phyloP scores from a whole-genome alignment of 2,797 vertebrate species.

The Chaenodraco wilsoni region DNA sequence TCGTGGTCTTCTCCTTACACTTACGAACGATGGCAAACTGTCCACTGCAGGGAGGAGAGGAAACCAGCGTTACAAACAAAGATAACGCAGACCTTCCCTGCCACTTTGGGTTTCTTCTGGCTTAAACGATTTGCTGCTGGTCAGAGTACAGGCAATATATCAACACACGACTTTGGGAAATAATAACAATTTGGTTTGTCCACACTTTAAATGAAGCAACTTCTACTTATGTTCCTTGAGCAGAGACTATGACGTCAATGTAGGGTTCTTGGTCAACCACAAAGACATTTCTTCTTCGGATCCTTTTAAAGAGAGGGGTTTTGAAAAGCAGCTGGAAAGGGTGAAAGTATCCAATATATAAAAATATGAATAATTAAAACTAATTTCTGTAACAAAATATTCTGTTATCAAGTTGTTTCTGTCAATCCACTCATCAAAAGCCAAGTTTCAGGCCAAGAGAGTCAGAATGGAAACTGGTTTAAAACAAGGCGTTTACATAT shows the following conservation, averaged over 20 bases:
- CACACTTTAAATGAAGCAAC: too few relatives aligned
- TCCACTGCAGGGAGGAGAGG: conserved; percentile 79
- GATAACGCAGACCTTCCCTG: neutral
- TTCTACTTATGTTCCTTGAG: too few relatives aligned
- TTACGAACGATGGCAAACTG: conserved; percentile 98
- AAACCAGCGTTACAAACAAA: neutral
- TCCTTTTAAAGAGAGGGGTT: neutral
- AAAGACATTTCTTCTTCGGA: neutral
- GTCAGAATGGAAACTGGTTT: too few relatives aligned
- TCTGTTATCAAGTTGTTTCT: neutral
- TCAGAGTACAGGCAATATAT: too few relatives aligned
- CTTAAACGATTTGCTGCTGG: too few relatives aligned
- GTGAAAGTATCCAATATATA: neutral
- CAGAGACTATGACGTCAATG: too few relatives aligned
- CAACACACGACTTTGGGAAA: too few relatives aligned
- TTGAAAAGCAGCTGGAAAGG: neutral
- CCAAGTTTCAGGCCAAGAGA: neutral
- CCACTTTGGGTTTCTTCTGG: too few relatives aligned
- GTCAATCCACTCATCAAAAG: neutral
- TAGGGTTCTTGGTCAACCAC: neutral
- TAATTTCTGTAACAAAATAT: neutral
- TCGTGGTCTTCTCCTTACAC: conserved; percentile 90
- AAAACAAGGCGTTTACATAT: neutral
- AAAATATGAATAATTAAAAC: neutral
- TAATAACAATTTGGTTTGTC: too few relatives aligned